phyloP scores from a whole-genome alignment of 2,113 vertebrate genomes.

The Microcebus jonahi region DNA sequence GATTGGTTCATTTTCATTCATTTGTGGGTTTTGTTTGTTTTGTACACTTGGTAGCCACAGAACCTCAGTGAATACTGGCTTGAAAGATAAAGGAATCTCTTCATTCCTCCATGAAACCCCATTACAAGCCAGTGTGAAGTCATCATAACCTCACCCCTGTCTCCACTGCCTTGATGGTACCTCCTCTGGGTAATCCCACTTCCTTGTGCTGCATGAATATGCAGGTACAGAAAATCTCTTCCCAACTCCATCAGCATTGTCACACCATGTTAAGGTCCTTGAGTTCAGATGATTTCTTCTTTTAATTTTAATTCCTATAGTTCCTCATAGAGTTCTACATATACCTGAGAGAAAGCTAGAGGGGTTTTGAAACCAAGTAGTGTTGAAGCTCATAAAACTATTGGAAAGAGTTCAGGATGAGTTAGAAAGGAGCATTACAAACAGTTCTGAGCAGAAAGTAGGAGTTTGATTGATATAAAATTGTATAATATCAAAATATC shows the following conservation, averaged over 20 bases:
- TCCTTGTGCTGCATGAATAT: background rate
- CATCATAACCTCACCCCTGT: background rate
- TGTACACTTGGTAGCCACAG: background rate
- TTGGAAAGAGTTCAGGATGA: background rate
- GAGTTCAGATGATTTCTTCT: background rate
- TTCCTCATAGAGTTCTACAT: constrained; percentile 31
- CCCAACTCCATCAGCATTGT: background rate
- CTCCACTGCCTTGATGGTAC: background rate
- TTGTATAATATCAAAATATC: background rate
- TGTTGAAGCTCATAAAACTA: constrained; percentile 7
- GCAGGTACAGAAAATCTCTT: background rate
- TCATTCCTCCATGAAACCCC: background rate
- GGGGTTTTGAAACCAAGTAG: constrained; percentile 13
- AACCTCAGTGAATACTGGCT: background rate
- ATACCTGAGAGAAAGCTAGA: constrained; percentile 7
- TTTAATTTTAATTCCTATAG: constrained; percentile 9
- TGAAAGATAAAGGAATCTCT: background rate
- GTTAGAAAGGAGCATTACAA: constrained; percentile 1
- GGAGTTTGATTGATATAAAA: background rate
- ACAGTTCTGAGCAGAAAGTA: background rate
- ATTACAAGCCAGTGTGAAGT: background rate
- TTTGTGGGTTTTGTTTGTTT: background rate
- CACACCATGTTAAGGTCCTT: background rate
- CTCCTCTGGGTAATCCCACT: background rate
- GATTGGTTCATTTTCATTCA: background rate